Conservation (phyloP, 2,113 vertebrate species). For the Piprites chloris region DNA sequence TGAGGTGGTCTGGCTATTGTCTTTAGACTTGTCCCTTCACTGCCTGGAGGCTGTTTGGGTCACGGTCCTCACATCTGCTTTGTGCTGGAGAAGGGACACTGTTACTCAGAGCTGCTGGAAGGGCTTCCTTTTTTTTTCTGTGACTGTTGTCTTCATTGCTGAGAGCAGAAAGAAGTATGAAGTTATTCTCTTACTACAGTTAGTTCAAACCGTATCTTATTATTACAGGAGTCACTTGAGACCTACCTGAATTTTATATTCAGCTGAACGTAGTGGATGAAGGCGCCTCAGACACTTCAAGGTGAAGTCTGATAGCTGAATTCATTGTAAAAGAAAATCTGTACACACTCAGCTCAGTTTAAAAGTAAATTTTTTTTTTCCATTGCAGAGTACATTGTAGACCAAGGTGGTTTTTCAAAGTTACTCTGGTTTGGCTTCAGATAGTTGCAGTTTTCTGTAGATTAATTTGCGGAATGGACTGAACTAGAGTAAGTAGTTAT, state of each 20-base stretch:
- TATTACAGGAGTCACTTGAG: background rate
- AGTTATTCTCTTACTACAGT: background rate
- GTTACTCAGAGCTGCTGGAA: background rate
- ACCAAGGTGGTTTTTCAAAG: background rate
- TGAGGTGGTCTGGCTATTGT: background rate
- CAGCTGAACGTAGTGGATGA: background rate
- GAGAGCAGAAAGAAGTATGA: background rate
- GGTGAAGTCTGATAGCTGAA: background rate
- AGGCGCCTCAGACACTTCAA: background rate
- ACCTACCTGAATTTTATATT: background rate
- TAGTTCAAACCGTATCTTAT: background rate
- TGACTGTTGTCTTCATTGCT: background rate
- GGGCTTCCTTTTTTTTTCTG: background rate
- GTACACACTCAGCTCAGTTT: background rate
- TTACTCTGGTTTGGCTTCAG: slow-evolving; percentile 10
- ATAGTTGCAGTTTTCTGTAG: background rate
- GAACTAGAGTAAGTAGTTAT: background rate
- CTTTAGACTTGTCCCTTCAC: background rate
- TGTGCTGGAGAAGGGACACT: background rate
- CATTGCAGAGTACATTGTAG: background rate
- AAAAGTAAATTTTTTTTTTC: background rate
- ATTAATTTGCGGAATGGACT: background rate
- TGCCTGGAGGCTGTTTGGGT: background rate
- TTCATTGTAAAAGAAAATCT: background rate
- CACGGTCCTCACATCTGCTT: background rate